Evolutionary conservation across 2,113 vertebrate genomes (phyloP).

Genomic region (Pontoporia blainvillei): DNA sequence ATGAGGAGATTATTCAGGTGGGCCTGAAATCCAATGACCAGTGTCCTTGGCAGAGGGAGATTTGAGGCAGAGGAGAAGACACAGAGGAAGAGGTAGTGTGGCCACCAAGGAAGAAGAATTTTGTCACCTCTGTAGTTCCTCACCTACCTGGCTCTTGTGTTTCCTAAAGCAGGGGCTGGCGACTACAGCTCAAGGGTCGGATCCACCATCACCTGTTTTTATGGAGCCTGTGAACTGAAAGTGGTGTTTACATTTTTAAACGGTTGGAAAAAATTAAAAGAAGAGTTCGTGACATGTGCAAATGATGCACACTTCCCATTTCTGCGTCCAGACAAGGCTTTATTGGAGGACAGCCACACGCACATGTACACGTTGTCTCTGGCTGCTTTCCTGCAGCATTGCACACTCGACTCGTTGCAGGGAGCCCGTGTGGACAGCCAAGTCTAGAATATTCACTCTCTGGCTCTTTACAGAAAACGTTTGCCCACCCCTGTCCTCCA

Average conservation of each 20-base stretch:
- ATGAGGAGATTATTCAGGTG: not conserved
- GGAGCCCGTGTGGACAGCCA: accelerated
- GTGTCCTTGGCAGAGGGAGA: not conserved
- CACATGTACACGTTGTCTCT: accelerated
- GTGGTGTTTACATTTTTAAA: not conserved
- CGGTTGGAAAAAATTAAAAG: not conserved
- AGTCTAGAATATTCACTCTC: not conserved
- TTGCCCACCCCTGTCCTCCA: not conserved
- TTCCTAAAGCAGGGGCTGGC: not conserved
- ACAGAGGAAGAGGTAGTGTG: not conserved
- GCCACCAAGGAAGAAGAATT: accelerated
- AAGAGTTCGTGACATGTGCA: not conserved
- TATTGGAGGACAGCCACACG: not conserved
- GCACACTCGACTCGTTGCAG: not conserved
- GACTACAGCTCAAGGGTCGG: not conserved
- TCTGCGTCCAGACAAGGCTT: not conserved
- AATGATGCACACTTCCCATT: not conserved
- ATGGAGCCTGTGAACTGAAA: not conserved
- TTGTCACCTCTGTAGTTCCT: not conserved
- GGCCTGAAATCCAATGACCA: not conserved
- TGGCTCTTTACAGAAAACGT: not conserved
- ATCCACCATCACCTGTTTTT: not conserved
- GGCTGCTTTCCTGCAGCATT: not conserved
- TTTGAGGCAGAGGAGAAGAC: not conserved
- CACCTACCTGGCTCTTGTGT: too few species aligned